Percentiles rank a stretch among this genome's conserved stretches.
Evolutionary conservation across 2,888 invertebrate species (phyloP).

Genomic region (Calephelis perditalis): DNA sequence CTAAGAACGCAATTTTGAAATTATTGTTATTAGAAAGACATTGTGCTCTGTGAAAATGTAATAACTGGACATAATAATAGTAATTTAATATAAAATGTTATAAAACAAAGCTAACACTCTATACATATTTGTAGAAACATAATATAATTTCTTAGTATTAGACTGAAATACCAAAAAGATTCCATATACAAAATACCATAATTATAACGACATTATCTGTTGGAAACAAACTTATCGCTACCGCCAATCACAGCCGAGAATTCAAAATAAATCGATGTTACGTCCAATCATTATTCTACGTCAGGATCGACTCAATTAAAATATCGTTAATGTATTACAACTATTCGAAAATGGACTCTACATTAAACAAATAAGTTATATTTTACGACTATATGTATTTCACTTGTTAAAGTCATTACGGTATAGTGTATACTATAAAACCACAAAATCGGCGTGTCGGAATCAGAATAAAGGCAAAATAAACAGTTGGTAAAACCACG

Average conservation of each 20-base stretch:
- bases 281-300: conserved; percentile 77
- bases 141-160: neutral
- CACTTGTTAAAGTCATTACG: conserved; percentile 73
- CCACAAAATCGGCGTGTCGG: conserved; percentile 76
- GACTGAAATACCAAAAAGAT: conserved; percentile 30
- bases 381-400: conserved; percentile 40
- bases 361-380: conserved; percentile 36
- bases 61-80: no score
- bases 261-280: conserved; percentile 76
- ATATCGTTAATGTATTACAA: conserved; percentile 69
- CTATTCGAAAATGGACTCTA: conserved; percentile 54
- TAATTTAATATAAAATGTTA: no score
- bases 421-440: conserved; percentile 71
- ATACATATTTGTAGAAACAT: no score
- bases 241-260: conserved; percentile 77
- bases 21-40: no score
- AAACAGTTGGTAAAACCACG: conserved; percentile 64
- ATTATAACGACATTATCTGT: conserved; percentile 73
- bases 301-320: conserved; percentile 78
- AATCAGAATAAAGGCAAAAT: conserved; percentile 73
- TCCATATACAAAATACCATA: conserved; percentile 47
- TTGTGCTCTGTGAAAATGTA: no score
- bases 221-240: conserved; percentile 72
- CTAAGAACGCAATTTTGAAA: no score
- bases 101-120: no score